Percentiles rank a stretch among this genome's conserved stretches.
These are phyloP conservation scores for Austrolebias charrua DNA, from an alignment of 2,797 vertebrate genomes.

Conservation along the genomic window DNA sequence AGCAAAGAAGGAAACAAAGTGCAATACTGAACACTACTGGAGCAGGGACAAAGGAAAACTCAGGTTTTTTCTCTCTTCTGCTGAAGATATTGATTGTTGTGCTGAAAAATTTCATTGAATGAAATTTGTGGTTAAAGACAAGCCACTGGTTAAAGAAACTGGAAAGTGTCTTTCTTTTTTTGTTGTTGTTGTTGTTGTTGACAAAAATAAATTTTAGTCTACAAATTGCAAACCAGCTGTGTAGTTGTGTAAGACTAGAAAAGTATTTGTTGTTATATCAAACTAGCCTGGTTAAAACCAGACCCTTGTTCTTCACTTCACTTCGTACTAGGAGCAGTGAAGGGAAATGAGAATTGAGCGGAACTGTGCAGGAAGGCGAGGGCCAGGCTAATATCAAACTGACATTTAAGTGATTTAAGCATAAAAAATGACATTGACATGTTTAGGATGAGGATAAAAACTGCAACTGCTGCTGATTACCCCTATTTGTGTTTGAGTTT, in stretches of 20 bases:
- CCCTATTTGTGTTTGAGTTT: not conserved
- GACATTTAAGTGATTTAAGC: not conserved
- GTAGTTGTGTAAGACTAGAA: not conserved
- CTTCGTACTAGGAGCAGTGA: too few relatives aligned
- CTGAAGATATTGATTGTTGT: constrained; percentile 6
- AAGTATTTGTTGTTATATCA: too few relatives aligned
- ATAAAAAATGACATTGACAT: too few relatives aligned
- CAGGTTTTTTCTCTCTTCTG: constrained; percentile 17
- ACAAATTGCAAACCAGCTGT: not conserved
- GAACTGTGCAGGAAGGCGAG: too few relatives aligned
- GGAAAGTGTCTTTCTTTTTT: not conserved
- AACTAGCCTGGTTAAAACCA: too few relatives aligned
- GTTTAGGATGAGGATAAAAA: not conserved
- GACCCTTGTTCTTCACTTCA: too few relatives aligned
- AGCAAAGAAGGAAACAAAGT: constrained; percentile 19
- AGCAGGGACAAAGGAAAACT: constrained; percentile 13
- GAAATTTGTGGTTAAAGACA: constrained; percentile 29
- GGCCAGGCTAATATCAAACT: too few relatives aligned
- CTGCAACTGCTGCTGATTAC: not conserved
- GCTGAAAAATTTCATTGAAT: constrained; percentile 6
- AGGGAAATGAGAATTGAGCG: too few relatives aligned
- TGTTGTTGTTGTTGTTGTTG: not conserved
- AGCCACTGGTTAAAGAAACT: constrained; percentile 10
- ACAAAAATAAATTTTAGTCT: constrained; percentile 12
- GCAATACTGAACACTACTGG: constrained; percentile 43